These are phyloP conservation scores for Euleptes europaea DNA, from an alignment of 2,113 vertebrate species.

Conservation along the genomic window DNA sequence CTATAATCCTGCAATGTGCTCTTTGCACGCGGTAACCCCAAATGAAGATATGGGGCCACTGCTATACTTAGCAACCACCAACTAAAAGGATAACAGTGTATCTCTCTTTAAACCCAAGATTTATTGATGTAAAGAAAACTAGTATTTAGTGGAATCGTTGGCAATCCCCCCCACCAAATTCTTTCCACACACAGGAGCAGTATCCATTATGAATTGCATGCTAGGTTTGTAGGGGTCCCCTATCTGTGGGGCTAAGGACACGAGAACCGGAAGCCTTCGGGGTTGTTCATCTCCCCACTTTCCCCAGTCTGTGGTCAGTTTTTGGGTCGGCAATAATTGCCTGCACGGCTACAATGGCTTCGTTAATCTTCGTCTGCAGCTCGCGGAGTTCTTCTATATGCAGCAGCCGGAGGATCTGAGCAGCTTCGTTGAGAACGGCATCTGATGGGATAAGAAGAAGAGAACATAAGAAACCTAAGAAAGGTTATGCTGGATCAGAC, in stretches of 20 bases:
- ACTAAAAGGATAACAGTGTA: conserved; percentile 37
- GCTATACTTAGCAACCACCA: neutral
- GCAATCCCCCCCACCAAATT: conserved; percentile 53
- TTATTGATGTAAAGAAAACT: conserved; percentile 71
- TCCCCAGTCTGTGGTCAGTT: conserved; percentile 97
- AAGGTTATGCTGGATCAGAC: no score
- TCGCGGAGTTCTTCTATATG: conserved; percentile 97
- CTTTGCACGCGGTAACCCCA: conserved; percentile 16
- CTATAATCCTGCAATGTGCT: neutral
- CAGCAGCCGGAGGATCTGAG: conserved; percentile 91
- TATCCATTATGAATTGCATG: conserved; percentile 57
- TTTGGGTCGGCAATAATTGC: conserved; percentile 97
- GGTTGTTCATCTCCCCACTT: conserved; percentile 91
- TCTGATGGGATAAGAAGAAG: conserved; percentile 71
- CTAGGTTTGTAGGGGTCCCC: conserved; percentile 26
- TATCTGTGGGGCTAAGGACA: conserved; percentile 15
- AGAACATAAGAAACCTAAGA: no score
- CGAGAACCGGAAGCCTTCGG: neutral
- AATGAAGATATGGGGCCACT: neutral
- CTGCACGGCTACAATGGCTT: conserved; percentile 97
- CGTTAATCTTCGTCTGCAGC: conserved; percentile 96
- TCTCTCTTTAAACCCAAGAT: conserved; percentile 45
- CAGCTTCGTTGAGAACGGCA: conserved; percentile 94
- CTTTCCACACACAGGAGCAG: conserved; percentile 46
- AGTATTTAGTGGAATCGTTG: conserved; percentile 31